phyloP scores from a whole-genome alignment of 1,140 invertebrate species.

The Eriosoma lanigerum region DNA sequence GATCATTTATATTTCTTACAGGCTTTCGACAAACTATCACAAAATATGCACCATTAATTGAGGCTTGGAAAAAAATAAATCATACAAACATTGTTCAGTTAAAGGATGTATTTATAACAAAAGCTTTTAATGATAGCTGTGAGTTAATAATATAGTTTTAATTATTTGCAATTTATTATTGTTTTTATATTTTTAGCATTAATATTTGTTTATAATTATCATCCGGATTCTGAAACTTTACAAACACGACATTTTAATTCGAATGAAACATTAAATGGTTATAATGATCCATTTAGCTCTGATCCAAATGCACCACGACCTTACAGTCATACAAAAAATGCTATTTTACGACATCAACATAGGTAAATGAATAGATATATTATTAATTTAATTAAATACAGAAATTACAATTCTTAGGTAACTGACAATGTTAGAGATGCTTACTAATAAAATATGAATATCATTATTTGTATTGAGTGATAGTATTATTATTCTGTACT shows the following conservation, averaged over 20 bases:
- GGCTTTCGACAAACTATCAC: conserved; percentile 78
- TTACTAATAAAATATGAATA: too few relatives aligned
- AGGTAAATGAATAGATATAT: conserved; percentile 53
- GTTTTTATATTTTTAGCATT: conserved; percentile 71
- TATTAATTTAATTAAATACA: neutral
- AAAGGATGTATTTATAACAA: conserved; percentile 91
- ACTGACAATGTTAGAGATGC: too few relatives aligned
- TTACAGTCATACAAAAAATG: conserved; percentile 82
- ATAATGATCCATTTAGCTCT: conserved; percentile 78
- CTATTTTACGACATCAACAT: conserved; percentile 69
- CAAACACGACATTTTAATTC: conserved; percentile 81
- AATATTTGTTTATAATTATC: conserved; percentile 95
- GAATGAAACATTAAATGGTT: conserved; percentile 69
- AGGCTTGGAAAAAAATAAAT: conserved; percentile 90
- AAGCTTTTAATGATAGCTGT: conserved; percentile 95
- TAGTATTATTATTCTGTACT: too few relatives aligned
- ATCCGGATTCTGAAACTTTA: conserved; percentile 85
- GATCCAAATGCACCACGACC: conserved; percentile 79
- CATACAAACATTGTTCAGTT: conserved; percentile 92
- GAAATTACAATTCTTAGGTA: too few relatives aligned
- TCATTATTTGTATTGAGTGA: too few relatives aligned
- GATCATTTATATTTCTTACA: conserved; percentile 57
- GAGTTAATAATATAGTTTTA: conserved; percentile 59
- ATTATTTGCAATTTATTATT: conserved; percentile 10
- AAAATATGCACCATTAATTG: conserved; percentile 82